These are phyloP conservation scores for Luehdorfia chinensis DNA, from an alignment of 1,140 invertebrate genomes.

Conservation along the genomic window DNA sequence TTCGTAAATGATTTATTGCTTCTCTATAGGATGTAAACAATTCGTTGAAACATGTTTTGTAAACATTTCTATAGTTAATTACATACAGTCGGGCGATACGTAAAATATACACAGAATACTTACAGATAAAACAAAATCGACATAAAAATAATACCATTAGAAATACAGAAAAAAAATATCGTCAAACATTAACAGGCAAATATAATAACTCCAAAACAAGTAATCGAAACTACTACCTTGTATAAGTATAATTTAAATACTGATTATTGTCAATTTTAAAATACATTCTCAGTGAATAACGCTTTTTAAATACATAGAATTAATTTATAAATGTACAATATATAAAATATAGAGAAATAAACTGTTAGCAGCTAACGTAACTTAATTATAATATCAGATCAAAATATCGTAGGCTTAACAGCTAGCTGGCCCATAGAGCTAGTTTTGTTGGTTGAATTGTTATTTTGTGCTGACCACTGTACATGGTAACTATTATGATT, in stretches of 20 bases:
- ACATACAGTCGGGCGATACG: constrained; percentile 42
- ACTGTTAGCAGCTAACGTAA: constrained; percentile 37
- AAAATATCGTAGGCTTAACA: constrained; percentile 26
- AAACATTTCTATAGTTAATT: constrained; percentile 32
- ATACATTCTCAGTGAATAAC: constrained; percentile 30
- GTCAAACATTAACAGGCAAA: constrained; percentile 65
- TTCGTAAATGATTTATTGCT: constrained; percentile 62
- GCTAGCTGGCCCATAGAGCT: constrained; percentile 19
- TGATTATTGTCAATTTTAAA: constrained; percentile 52
- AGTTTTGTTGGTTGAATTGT: constrained; percentile 37
- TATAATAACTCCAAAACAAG: constrained; percentile 67
- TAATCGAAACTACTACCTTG: constrained; percentile 39
- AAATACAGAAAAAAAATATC: constrained; percentile 51
- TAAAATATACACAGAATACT: constrained; percentile 44
- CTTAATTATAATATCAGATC: constrained; percentile 50
- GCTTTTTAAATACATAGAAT: constrained; percentile 29
- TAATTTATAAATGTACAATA: constrained; percentile 43
- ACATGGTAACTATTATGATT: constrained; percentile 47
- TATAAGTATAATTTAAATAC: constrained; percentile 38
- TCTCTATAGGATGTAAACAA: constrained; percentile 62
- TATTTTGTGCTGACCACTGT: constrained; percentile 48
- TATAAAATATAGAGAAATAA: constrained; percentile 32
- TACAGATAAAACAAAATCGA: constrained; percentile 45
- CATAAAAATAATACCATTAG: constrained; percentile 61
- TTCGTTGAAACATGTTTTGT: constrained; percentile 54